These are phyloP conservation scores for Cephus cinctus DNA, from an alignment of 1,140 invertebrate genomes.

Conservation along the genomic window DNA sequence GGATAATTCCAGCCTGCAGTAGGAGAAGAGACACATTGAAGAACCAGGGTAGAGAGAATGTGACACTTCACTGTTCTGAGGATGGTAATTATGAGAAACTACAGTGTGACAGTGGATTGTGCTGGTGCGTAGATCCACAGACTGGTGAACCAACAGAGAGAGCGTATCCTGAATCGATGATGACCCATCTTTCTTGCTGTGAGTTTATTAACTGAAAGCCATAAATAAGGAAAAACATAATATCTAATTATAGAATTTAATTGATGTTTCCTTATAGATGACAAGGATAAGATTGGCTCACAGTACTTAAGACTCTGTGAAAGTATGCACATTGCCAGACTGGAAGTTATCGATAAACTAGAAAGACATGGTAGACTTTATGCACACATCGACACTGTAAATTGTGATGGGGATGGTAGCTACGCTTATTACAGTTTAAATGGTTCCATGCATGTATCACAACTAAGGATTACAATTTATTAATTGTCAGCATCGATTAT, in stretches of 20 bases:
- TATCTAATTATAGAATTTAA: no score
- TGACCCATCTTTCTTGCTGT: constrained; percentile 41
- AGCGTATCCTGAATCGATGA: constrained; percentile 32
- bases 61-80: constrained; percentile 41
- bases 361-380: constrained; percentile 26
- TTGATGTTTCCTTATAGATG: constrained; percentile 16
- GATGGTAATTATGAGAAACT: constrained; percentile 47
- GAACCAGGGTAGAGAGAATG: constrained; percentile 15
- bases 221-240: no score
- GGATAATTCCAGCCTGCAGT: constrained; percentile 24
- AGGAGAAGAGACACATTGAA: constrained; percentile 18
- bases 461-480: not conserved
- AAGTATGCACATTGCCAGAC: constrained; percentile 30
- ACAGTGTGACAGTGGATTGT: constrained; percentile 47
- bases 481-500: constrained; percentile 7
- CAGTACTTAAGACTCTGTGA: constrained; percentile 43
- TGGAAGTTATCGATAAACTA: constrained; percentile 23
- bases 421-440: constrained; percentile 22
- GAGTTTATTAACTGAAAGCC: no score
- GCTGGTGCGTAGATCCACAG: constrained; percentile 41
- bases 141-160: constrained; percentile 32
- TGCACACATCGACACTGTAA: constrained; percentile 16
- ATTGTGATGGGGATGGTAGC: constrained; percentile 40
- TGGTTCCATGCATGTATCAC: constrained; percentile 11
- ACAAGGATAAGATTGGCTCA: constrained; percentile 15